Evolutionary conservation across 1,140 invertebrate species (phyloP), one percentile per base, ranked within the genome.

Genomic region (Conus ventricosus): DNA sequence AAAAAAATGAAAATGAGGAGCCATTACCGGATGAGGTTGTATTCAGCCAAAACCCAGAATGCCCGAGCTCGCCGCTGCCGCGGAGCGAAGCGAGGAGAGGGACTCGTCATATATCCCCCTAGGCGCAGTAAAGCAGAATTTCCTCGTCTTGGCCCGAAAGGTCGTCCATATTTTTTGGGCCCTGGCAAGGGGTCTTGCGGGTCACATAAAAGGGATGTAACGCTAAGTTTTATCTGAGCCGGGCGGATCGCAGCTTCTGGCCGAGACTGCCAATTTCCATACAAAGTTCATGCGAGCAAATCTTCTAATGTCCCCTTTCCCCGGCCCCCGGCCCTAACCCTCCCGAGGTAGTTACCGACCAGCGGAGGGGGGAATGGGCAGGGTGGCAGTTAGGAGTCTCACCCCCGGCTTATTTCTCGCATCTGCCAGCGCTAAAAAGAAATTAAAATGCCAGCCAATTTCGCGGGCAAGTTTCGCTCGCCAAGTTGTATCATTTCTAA

Each of bases 401-500:
- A 63, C 82, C 54, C 85, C 25, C 54, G 85, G 54, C 85, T 87
- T 87, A 87, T 78, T 87, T 54, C 51, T 87, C 75, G 85, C 85
- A 87, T 87, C 75, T 87, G 85, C 85, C 85, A 57, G 71, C 85
- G 71, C 71, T 78, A 87, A 78, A 78, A 87, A 76, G 85, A 87
- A 87, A 87, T 87, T 78, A 87, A 87, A 87, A 87, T 87, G 85
- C 85, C 85, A 87, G 85, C 71, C 85, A 87, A 87, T 87, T 87
- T 78, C 75, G 75, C 85, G 80, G 39, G 39, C 39, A 54, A 87
- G 85, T 87, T 87, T 87, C 85, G 54, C 67, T 20, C 67, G 67
- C 67, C 67, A 71, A 57, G 71, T 87, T 87, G 85, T 87, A 87
- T 87, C 85, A 87, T 87, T 87, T 87, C 85, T 87, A 75, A 67